phyloP scores from a whole-genome alignment of 2,113 vertebrate species.

The Cervus canadensis region DNA sequence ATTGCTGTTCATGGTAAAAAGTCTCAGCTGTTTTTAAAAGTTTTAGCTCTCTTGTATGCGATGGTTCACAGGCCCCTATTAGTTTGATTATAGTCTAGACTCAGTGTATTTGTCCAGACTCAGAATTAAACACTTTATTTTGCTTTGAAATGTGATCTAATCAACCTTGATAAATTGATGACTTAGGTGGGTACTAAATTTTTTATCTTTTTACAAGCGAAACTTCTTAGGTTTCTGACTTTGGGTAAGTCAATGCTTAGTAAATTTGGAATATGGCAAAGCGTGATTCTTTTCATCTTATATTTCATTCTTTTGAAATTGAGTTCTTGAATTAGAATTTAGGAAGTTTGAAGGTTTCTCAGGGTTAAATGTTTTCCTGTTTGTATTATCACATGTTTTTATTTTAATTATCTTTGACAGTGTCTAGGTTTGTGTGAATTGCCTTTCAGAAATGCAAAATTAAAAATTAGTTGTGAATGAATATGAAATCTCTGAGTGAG shows the following conservation, averaged over 20 bases:
- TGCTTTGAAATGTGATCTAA: not conserved
- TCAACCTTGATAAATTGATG: not conserved
- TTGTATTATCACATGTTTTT: not conserved
- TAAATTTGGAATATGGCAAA: not conserved
- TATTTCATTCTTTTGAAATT: not conserved
- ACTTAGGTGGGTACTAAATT: not conserved
- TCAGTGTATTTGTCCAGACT: not conserved
- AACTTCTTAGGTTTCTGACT: not conserved
- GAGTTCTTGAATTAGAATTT: not conserved
- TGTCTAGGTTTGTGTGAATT: not conserved
- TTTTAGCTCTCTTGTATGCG: not conserved
- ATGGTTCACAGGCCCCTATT: not conserved
- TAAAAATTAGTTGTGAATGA: not conserved
- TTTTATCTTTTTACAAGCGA: not conserved
- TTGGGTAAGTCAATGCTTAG: not conserved
- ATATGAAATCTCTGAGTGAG: not conserved
- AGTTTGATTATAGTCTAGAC: not conserved
- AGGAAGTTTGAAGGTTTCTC: not conserved
- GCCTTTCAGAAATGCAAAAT: not conserved
- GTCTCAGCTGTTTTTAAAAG: not conserved
- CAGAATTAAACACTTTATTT: not conserved
- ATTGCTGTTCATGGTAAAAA: not conserved
- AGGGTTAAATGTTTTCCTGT: not conserved
- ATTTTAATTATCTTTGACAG: not conserved
- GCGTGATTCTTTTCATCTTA: not conserved